Evolutionary conservation across 2,113 vertebrate genomes (phyloP).

Genomic region (Strigops habroptila): DNA sequence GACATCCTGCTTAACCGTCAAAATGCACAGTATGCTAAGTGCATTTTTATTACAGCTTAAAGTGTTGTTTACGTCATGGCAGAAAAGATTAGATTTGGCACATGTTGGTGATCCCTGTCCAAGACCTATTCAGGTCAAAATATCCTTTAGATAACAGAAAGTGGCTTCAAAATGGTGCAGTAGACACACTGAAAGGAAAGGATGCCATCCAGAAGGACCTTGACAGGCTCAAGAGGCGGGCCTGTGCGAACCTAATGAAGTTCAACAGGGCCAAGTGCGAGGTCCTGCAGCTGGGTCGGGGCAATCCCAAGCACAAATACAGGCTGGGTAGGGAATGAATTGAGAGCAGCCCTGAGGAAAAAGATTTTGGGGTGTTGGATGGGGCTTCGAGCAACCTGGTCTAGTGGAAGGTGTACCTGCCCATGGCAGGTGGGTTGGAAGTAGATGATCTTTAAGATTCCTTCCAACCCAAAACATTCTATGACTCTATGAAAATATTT

Average conservation of each 20-base stretch:
- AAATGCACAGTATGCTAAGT: background rate
- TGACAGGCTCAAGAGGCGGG: background rate
- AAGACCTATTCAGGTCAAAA: background rate
- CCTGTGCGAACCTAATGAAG: background rate
- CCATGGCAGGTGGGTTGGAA: accelerated
- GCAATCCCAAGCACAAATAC: background rate
- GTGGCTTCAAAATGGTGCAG: background rate
- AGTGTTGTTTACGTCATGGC: background rate
- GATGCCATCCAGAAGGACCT: background rate
- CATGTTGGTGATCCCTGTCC: background rate
- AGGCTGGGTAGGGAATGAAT: background rate
- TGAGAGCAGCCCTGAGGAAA: background rate
- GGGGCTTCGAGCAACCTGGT: background rate
- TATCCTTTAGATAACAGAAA: background rate
- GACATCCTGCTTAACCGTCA: background rate
- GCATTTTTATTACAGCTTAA: background rate
- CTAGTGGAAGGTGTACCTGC: background rate
- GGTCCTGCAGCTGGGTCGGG: background rate
- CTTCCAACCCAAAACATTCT: background rate
- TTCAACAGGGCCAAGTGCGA: background rate
- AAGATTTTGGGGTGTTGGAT: background rate
- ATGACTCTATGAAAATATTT: background rate
- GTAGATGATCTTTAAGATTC: background rate
- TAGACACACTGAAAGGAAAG: accelerated
- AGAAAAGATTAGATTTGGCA: background rate